These are phyloP conservation scores for Calameuta idolon DNA, from an alignment of 2,888 invertebrate genomes.

Conservation along the genomic window DNA sequence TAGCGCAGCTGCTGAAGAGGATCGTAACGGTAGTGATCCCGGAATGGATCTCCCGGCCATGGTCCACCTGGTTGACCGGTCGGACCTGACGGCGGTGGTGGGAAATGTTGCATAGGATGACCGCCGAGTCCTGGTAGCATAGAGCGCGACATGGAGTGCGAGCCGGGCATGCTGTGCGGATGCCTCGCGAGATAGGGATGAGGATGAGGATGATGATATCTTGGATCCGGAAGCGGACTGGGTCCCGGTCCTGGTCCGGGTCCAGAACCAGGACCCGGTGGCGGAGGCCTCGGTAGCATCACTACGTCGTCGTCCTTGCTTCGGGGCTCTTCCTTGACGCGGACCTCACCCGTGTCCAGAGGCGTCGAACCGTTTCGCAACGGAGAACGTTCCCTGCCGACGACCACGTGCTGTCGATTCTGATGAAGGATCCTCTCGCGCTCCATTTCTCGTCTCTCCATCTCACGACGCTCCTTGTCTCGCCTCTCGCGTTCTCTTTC, in stretches of 20 bases:
- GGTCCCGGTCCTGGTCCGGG: conserved; percentile 50
- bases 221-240: conserved; percentile 68
- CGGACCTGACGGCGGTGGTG: conserved; percentile 66
- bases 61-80: conserved; percentile 71
- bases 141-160: conserved; percentile 70
- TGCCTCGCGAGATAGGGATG: conserved; percentile 67
- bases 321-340: conserved; percentile 76
- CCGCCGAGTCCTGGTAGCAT: conserved; percentile 69
- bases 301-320: conserved; percentile 70
- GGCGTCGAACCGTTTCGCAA: conserved; percentile 74
- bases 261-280: conserved; percentile 39
- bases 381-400: conserved; percentile 78
- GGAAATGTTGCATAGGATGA: conserved; percentile 69
- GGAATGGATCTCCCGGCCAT: conserved; percentile 77
- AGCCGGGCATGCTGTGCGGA: conserved; percentile 68
- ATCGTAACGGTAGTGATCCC: conserved; percentile 76
- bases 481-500: conserved; percentile 61
- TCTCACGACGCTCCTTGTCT: conserved; percentile 70
- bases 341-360: conserved; percentile 66
- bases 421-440: conserved; percentile 39
- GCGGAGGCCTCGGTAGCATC: conserved; percentile 64
- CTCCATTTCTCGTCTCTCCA: conserved; percentile 71
- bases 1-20: conserved; percentile 77
- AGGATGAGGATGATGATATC: conserved; percentile 71
- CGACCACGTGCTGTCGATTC: conserved; percentile 53